Evolutionary conservation across 2,888 invertebrate genomes (phyloP).

Genomic region (Dryocosmus kuriphilus): DNA sequence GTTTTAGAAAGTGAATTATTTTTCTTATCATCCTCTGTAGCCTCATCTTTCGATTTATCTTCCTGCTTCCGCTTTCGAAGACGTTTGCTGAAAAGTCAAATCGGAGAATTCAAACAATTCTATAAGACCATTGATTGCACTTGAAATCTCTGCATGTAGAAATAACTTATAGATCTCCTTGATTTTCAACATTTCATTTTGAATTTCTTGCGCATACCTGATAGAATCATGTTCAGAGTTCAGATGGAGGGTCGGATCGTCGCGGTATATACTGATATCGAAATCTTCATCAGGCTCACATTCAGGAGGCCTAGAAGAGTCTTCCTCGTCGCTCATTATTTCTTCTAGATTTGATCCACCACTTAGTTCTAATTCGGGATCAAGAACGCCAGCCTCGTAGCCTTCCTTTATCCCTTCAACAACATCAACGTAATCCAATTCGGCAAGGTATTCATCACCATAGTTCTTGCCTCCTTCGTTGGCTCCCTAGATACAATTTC

Average conservation of each 20-base stretch:
- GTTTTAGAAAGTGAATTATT: slow-evolving; percentile 63
- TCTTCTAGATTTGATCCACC: slow-evolving; percentile 56
- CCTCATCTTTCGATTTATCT: slow-evolving; percentile 64
- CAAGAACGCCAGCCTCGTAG: slow-evolving; percentile 84
- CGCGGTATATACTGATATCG: slow-evolving; percentile 61
- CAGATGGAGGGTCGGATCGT: slow-evolving; percentile 53
- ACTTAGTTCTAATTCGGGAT: slow-evolving; percentile 68
- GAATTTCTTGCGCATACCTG: slow-evolving; percentile 47
- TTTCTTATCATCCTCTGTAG: slow-evolving; percentile 60
- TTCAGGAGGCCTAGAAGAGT: slow-evolving; percentile 53
- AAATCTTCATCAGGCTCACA: slow-evolving; percentile 75
- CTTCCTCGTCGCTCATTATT: slow-evolving; percentile 59
- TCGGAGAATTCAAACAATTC: neutral
- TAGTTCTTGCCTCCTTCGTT: slow-evolving; percentile 87
- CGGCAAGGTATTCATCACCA: slow-evolving; percentile 98
- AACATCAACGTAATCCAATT: slow-evolving; percentile 97
- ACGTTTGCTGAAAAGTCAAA: slow-evolving; percentile 60
- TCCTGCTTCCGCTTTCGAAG: slow-evolving; percentile 73
- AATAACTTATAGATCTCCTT: too few relatives aligned
- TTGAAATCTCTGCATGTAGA: too few relatives aligned
- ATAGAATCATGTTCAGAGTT: slow-evolving; percentile 58
- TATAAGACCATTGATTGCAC: too few relatives aligned
- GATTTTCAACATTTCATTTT: neutral
- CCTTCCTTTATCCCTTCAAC: slow-evolving; percentile 91
- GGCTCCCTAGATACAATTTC: slow-evolving; percentile 68